phyloP scores from a whole-genome alignment of 2,888 invertebrate genomes.

The Drosophila eohydei region DNA sequence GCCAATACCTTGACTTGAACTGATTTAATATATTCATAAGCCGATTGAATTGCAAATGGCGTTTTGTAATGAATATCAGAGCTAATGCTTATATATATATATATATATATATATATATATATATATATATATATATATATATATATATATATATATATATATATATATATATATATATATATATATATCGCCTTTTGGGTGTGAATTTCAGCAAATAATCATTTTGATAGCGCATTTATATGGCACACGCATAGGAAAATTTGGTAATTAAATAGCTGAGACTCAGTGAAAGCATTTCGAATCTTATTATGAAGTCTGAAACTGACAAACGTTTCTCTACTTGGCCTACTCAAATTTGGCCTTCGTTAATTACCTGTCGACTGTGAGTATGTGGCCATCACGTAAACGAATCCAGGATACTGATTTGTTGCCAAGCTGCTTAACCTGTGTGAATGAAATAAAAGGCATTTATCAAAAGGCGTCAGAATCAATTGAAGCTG shows the following conservation, averaged over 20 bases:
- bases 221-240: conserved; percentile 6
- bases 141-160: not conserved
- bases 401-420: conserved; percentile 96
- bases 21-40: conserved; percentile 16
- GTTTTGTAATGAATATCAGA: conserved; percentile 14
- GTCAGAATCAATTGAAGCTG: not conserved
- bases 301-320: not conserved
- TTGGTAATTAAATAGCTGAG: not conserved
- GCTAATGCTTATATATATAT: not conserved
- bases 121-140: not conserved
- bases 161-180: not conserved
- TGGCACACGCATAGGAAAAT: not conserved
- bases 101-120: not conserved
- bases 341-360: conserved; percentile 19
- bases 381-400: conserved; percentile 95
- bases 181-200: not conserved
- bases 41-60: conserved; percentile 26
- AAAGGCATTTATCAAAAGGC: not conserved
- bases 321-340: not conserved
- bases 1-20: not conserved
- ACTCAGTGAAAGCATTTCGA: not conserved
- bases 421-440: conserved; percentile 96
- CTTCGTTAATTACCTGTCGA: conserved; percentile 89
- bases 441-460: conserved; percentile 87
- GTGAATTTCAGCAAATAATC: conserved; percentile 46